phyloP scores from a whole-genome alignment of 2,113 vertebrate genomes.

The Python bivittatus region DNA sequence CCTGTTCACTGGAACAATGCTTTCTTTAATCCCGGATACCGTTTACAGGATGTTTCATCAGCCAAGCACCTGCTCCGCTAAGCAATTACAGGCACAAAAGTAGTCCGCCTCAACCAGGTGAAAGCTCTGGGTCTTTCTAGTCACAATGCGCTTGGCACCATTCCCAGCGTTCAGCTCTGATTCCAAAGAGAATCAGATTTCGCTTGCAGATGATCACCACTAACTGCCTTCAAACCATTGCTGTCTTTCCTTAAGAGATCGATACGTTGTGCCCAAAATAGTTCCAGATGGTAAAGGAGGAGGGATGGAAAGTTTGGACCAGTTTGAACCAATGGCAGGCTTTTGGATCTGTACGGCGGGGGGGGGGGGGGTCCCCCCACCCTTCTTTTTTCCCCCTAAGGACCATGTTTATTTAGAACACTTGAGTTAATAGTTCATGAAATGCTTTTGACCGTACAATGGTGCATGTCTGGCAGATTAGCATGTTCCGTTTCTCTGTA shows the following conservation, averaged over 20 bases:
- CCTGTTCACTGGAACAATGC: not conserved
- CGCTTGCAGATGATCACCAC: not conserved
- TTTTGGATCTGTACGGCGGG: not conserved
- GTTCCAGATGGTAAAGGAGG: not conserved
- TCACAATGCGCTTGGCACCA: not conserved
- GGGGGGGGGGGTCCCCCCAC: too few relatives aligned
- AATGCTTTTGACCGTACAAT: not conserved
- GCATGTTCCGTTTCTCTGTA: not conserved
- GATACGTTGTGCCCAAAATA: not conserved
- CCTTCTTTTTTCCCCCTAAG: not conserved
- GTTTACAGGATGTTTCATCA: not conserved
- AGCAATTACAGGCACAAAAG: not conserved
- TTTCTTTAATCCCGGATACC: not conserved
- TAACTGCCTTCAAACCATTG: not conserved
- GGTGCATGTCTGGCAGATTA: not conserved
- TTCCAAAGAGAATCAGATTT: not conserved
- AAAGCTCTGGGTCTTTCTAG: not conserved
- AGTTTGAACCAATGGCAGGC: not conserved
- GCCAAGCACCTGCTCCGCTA: not conserved
- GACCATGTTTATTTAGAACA: not conserved
- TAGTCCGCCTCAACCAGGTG: not conserved
- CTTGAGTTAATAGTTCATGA: not conserved
- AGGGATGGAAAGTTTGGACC: not conserved
- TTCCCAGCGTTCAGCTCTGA: not conserved
- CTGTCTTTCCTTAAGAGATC: not conserved